Base-by-base conservation (phyloP, 1,140 invertebrate genomes). In the Sitophilus oryzae region DNA sequence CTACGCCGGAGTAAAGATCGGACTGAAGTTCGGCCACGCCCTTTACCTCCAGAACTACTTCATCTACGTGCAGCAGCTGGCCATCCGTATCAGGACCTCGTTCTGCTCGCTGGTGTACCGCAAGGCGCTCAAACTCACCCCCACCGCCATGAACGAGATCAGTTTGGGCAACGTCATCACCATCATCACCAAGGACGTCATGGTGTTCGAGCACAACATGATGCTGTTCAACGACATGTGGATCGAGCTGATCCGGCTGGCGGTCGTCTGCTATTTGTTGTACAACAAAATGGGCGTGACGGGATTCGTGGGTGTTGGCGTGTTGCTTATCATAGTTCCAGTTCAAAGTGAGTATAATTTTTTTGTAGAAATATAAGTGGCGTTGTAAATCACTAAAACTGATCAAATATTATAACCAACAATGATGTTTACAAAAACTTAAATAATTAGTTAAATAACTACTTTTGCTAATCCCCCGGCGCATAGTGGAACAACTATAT, bases 151-250 rank as follows among this genome's bases (percentile, higher is more conserved):
- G 19, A 81, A 82, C 14, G 78, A 88, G 66, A 90, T 88, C 2
- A 90, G 88, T 5, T 79, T 82, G 23, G 91, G 92, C n/a, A 85
- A 58, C 18, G 53, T 95, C 67, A 85, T 95, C 15, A 96, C 95
- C 74, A 77, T 96, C 3, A 76, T 96, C 59, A 91, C 91, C 11
- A 96, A 94, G 70, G 92, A 96, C 69, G 83, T 88, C 46, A 83
- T 82, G 47, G 76, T 83, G 14, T 80, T 88, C 61, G 86, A 89
- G 65, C 75, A 78, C 38, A 79, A 79, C 1, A 72, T 83, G 4
- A 76, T 82, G 48, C 82, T 86, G 63, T 69, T 86, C 18, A 85
- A 89, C 68, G 86, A 85, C 64, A 74, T 89, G 52, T 88, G 85
- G 85, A 78, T 89, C 44, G 89, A 86, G 0, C 89, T 91, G 1